Evolutionary conservation across 2,797 vertebrate species (phyloP).

Genomic region (Orestias chungarensis): DNA sequence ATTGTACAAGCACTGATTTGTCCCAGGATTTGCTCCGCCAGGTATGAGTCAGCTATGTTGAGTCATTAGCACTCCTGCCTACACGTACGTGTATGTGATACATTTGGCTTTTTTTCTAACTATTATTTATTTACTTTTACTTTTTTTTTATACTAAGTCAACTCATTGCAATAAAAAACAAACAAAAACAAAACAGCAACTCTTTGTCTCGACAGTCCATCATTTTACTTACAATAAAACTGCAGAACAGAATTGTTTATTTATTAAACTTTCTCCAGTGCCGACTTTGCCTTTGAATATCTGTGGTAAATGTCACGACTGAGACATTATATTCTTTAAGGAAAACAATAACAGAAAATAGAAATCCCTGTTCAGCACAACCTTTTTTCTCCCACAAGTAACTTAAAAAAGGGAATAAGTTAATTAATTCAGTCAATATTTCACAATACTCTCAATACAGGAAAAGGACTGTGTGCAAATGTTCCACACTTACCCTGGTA

Average conservation of each 20-base stretch:
- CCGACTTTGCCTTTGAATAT: constrained; percentile 38
- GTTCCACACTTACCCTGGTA: constrained; percentile 90
- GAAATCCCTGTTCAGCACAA: constrained; percentile 31
- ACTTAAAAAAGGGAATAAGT: constrained; percentile 24
- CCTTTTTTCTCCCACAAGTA: constrained; percentile 26
- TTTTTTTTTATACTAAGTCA: no score
- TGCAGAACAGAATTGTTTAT: constrained; percentile 36
- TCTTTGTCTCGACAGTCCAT: constrained; percentile 6
- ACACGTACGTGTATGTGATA: no score
- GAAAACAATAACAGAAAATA: constrained; percentile 35
- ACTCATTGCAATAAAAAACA: no score
- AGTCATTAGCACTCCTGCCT: no score
- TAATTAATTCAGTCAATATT: constrained; percentile 39
- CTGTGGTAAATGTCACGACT: constrained; percentile 37
- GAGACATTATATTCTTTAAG: constrained; percentile 36
- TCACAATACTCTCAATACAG: constrained; percentile 25
- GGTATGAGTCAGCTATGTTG: no score
- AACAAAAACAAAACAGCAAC: constrained; percentile 11
- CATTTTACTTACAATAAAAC: constrained; percentile 20
- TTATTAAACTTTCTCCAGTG: constrained; percentile 41
- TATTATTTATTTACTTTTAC: no score
- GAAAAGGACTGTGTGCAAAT: constrained; percentile 1
- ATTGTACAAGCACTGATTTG: no score
- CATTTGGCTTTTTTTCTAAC: no score
- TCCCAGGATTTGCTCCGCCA: no score